Percentiles rank a stretch among this genome's conserved stretches.
Conservation (phyloP, 2,797 vertebrate species). For the Coregonus ussuriensis region DNA sequence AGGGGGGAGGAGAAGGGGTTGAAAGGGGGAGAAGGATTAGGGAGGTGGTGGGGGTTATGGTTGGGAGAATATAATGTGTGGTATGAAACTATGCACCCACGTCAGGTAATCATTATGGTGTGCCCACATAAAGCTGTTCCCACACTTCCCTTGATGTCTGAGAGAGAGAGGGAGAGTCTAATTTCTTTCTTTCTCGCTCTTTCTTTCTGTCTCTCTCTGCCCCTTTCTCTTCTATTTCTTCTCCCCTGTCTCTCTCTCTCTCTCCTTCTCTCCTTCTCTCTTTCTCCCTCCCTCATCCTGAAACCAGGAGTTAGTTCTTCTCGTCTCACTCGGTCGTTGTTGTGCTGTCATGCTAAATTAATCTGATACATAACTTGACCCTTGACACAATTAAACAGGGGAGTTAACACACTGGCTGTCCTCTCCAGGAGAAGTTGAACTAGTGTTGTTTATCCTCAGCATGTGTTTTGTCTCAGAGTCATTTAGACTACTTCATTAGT, state of each 20-base stretch:
- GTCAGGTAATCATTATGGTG: constrained; percentile 62
- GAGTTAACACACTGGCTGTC: constrained; percentile 56
- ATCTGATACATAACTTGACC: constrained; percentile 71
- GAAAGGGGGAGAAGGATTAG: constrained; percentile 70
- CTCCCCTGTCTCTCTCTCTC: background rate
- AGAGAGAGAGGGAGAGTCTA: background rate
- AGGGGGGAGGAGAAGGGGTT: constrained; percentile 47
- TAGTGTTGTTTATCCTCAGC: constrained; percentile 67
- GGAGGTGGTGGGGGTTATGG: constrained; percentile 74
- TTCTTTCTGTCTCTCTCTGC: background rate
- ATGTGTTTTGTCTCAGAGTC: constrained; percentile 63
- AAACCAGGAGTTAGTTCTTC: constrained; percentile 44
- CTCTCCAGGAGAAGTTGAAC: constrained; percentile 65
- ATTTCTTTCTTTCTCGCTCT: too few species aligned
- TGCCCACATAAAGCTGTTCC: constrained; percentile 49
- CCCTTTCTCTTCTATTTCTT: background rate
- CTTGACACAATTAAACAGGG: constrained; percentile 70
- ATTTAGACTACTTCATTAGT: constrained; percentile 32
- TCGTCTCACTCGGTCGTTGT: constrained; percentile 67
- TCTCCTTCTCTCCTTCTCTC: background rate
- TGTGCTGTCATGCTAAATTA: constrained; percentile 77
- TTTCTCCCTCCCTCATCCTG: constrained; percentile 46
- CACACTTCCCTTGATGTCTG: constrained; percentile 13
- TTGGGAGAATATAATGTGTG: constrained; percentile 77
- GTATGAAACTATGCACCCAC: constrained; percentile 71